Base-by-base conservation (phyloP, 2,888 invertebrate species). In the Amphiduros pacificus region DNA sequence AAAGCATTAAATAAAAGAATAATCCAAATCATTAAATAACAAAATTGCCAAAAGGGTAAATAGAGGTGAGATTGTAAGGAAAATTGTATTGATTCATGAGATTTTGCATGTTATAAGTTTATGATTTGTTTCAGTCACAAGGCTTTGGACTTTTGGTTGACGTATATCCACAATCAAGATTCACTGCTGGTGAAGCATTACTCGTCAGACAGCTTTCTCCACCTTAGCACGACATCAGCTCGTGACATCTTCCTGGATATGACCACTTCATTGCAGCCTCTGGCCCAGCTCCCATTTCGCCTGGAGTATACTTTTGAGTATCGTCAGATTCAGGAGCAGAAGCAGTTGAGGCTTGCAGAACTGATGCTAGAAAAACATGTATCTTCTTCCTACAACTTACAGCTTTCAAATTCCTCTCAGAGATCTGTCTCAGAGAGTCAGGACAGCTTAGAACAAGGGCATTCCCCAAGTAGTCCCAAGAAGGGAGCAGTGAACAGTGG, bases 111-210 rank as follows among this genome's bases (percentile, higher is more conserved):
- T n/a, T n/a, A n/a, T n/a, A n/a, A n/a, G n/a, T n/a, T n/a, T n/a
- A n/a, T 44, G 6, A 6, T 44, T 28, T 28, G 65, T 80, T 80
- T 61, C 84, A 91, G 90, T 82, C 88, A 92, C 60, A 87, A 91
- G 70, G 91, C 93, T n/a, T 85, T 94, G 71, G 93, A 93, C 75
- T 92, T 93, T 32, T 94, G 94, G 93, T 87, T 92, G 68, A 90
- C 91, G 61, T 93, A 92, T 79, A 86, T 94, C 57, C 87, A 91
- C 69, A 91, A 92, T 17, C 87, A 93, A 68, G 93, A 93, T 80
- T 89, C 90, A 22, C 87, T 93, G 22, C 84, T 93, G 55, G 87
- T 88, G 48, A 91, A 90, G 75, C 92, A 93, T 80, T 94, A 93
- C 83, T 87, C 86, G 3, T 85, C 88, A 9, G 89, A 89, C 74